Percentiles rank a stretch among this genome's conserved stretches.
Evolutionary conservation across 2,113 vertebrate genomes (phyloP).

Genomic region (Chamaea fasciata): DNA sequence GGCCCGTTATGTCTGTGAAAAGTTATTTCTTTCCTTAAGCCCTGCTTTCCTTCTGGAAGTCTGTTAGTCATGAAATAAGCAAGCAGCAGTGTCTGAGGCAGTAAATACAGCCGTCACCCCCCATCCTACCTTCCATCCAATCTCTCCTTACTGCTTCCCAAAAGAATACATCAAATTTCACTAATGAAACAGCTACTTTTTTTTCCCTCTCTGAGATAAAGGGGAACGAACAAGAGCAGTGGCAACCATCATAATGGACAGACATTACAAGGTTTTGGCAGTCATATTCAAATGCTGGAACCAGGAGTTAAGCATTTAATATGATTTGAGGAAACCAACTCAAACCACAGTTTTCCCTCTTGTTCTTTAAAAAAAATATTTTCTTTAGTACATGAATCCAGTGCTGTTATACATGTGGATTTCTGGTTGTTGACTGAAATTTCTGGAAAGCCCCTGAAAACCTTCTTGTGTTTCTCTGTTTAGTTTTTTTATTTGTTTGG

Average conservation of each 20-base stretch:
- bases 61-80: constrained; percentile 1
- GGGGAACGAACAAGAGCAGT: background rate
- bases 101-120: background rate
- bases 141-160: background rate
- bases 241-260: background rate
- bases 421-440: background rate
- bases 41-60: constrained; percentile 12
- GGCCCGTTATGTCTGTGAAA: constrained; percentile 1
- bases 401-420: background rate
- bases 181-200: background rate
- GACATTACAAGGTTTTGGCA: background rate
- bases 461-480: background rate
- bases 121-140: background rate
- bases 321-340: background rate
- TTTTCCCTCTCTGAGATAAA: background rate
- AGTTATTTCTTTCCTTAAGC: constrained; percentile 34
- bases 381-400: background rate
- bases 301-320: background rate
- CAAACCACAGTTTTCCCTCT: background rate
- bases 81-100: background rate
- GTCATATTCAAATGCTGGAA: background rate
- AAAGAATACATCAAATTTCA: background rate
- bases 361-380: background rate
- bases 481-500: background rate
- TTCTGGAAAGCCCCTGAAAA: background rate